A percentile compares a stretch with the other conserved stretches of the same genome.
Evolutionary conservation across 1,140 invertebrate species (phyloP).

Genomic region (Drosophila pallidifrons): DNA sequence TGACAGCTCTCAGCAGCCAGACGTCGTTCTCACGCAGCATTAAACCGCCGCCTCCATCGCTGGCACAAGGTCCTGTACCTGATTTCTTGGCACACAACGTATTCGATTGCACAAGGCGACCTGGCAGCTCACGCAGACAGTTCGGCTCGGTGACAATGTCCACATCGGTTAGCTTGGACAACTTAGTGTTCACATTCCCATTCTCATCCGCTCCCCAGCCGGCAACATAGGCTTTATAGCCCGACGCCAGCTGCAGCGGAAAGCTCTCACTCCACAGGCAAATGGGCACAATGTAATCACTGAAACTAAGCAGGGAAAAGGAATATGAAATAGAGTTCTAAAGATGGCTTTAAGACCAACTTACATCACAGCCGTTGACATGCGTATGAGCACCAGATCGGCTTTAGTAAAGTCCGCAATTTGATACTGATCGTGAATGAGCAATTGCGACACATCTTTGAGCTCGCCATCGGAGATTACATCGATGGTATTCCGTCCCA

Average conservation of each 20-base stretch:
- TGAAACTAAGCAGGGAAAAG: constrained; percentile 62
- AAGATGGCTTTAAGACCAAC: background rate
- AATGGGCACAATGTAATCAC: constrained; percentile 85
- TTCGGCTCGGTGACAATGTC: constrained; percentile 86
- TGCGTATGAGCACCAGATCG: constrained; percentile 86
- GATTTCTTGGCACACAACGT: constrained; percentile 79
- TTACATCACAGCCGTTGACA: constrained; percentile 67
- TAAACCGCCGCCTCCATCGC: constrained; percentile 77
- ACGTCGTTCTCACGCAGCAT: constrained; percentile 65
- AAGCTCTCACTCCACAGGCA: constrained; percentile 86
- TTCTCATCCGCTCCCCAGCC: constrained; percentile 88
- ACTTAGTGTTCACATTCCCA: constrained; percentile 84
- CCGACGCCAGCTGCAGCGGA: constrained; percentile 44
- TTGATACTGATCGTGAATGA: constrained; percentile 85
- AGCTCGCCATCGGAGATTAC: constrained; percentile 72
- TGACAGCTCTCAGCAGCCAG: constrained; percentile 77
- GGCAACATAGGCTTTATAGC: constrained; percentile 80
- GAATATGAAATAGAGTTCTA: background rate
- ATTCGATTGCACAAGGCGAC: constrained; percentile 54
- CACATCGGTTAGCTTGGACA: constrained; percentile 86
- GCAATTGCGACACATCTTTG: constrained; percentile 73
- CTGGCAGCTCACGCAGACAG: constrained; percentile 85
- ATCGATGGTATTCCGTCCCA: constrained; percentile 84
- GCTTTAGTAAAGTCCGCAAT: constrained; percentile 76
- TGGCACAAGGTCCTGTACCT: constrained; percentile 76